Conservation (phyloP, 2,888 invertebrate genomes). For the Scrobipalpa atriplicella region DNA sequence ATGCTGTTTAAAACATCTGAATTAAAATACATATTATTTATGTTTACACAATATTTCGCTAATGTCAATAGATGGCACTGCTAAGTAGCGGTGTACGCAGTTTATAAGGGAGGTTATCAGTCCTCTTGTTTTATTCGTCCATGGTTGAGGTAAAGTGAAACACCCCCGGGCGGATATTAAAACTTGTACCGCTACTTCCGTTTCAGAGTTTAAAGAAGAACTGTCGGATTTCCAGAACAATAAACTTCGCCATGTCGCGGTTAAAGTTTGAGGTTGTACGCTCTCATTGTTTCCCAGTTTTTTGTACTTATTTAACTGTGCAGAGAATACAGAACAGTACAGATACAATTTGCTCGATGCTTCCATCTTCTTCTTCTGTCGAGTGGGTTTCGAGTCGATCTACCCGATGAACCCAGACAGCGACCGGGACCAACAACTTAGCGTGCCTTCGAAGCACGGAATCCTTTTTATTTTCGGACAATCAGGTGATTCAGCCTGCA, state of each 20-base stretch:
- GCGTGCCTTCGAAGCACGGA: too few relatives aligned
- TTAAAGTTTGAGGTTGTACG: neutral
- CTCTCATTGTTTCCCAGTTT: neutral
- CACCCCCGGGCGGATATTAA: slow-evolving; percentile 9
- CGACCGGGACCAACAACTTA: too few relatives aligned
- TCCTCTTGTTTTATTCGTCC: neutral
- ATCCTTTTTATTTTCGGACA: too few relatives aligned
- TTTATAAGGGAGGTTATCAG: too few relatives aligned
- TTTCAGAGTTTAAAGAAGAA: slow-evolving; percentile 1
- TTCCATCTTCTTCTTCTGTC: neutral
- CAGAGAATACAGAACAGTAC: neutral
- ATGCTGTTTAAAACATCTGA: too few relatives aligned
- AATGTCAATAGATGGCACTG: too few relatives aligned
- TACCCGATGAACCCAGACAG: too few relatives aligned
- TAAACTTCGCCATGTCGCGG: neutral
- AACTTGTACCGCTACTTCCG: slow-evolving; percentile 1
- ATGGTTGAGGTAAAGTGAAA: neutral
- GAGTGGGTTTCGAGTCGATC: too few relatives aligned
- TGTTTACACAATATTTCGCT: too few relatives aligned
- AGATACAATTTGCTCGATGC: neutral
- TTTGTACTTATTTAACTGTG: neutral
- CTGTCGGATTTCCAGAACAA: neutral
- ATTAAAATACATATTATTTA: too few relatives aligned
- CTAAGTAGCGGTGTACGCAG: too few relatives aligned
- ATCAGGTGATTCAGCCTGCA: too few relatives aligned